Evolutionary conservation across 2,797 vertebrate species (phyloP).

Genomic region (Sciurus carolinensis): DNA sequence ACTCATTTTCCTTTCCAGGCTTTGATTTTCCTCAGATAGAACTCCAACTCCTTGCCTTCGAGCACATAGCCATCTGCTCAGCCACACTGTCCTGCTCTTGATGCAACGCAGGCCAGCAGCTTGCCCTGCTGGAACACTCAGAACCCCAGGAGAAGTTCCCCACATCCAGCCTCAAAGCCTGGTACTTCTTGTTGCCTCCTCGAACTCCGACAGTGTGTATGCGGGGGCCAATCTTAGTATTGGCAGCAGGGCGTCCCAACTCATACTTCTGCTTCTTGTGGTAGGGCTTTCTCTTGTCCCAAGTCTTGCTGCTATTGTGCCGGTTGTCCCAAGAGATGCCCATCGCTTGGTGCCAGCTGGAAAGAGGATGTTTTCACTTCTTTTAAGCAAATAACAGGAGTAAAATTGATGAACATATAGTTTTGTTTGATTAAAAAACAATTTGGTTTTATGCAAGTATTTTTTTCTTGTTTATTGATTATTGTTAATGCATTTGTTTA

Average conservation of each 20-base stretch:
- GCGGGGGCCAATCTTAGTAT: constrained; percentile 97
- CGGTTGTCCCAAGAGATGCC: constrained; percentile 99
- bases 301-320: constrained; percentile 99
- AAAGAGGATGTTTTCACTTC: not conserved
- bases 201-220: constrained; percentile 98
- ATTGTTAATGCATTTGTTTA: not conserved
- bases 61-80: constrained; percentile 97
- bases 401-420: not conserved
- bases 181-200: constrained; percentile 99
- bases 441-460: not conserved
- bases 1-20: constrained; percentile 99
- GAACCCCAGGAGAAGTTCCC: constrained; percentile 99
- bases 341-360: too few species aligned
- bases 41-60: constrained; percentile 98
- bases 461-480: not conserved
- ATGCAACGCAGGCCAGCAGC: constrained; percentile 98
- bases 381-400: not conserved
- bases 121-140: constrained; percentile 99
- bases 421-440: not conserved
- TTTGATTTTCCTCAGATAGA: constrained; percentile 99
- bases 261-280: constrained; percentile 99
- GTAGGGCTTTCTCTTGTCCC: constrained; percentile 98
- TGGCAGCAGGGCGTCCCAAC: constrained; percentile 96
- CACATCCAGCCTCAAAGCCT: constrained; percentile 95
- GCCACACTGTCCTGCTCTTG: constrained; percentile 97